A percentile compares a stretch with the other conserved stretches of the same genome.
Conservation (phyloP, 2,797 vertebrate species). For the Hafferia zeledoni region DNA sequence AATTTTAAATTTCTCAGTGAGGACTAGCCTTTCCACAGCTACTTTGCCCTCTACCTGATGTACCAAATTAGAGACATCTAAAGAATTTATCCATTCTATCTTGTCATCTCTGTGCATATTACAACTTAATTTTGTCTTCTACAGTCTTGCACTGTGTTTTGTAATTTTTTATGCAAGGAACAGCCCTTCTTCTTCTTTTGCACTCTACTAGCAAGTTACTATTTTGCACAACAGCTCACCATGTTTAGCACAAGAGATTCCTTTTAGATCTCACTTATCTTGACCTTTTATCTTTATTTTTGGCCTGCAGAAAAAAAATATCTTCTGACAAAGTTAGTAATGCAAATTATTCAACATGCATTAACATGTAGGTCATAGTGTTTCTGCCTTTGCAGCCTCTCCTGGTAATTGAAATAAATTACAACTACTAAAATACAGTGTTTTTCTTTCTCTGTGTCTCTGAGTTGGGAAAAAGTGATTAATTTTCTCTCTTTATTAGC, state of each 20-base stretch:
- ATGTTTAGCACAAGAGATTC: neutral
- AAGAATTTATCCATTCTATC: neutral
- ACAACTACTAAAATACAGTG: neutral
- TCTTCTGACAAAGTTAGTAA: neutral
- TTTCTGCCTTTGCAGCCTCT: conserved; percentile 8
- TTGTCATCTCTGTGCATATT: neutral
- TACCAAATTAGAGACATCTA: neutral
- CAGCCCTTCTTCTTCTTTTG: neutral
- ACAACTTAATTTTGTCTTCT: neutral
- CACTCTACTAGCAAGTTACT: neutral
- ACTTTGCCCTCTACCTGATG: neutral
- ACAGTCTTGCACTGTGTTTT: neutral
- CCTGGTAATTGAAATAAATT: neutral
- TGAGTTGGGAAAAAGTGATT: neutral
- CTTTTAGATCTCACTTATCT: neutral
- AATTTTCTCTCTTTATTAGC: neutral
- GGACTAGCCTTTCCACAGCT: neutral
- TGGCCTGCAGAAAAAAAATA: neutral
- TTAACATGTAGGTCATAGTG: neutral
- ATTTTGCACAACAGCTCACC: neutral
- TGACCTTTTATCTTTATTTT: conserved; percentile 25
- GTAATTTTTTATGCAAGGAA: neutral
- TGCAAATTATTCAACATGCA: neutral
- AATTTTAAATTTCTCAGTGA: neutral
- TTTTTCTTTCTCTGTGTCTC: neutral